Evolutionary conservation across 2,797 vertebrate species (phyloP), one percentile per base, ranked within the genome.

Genomic region (Manis javanica): DNA sequence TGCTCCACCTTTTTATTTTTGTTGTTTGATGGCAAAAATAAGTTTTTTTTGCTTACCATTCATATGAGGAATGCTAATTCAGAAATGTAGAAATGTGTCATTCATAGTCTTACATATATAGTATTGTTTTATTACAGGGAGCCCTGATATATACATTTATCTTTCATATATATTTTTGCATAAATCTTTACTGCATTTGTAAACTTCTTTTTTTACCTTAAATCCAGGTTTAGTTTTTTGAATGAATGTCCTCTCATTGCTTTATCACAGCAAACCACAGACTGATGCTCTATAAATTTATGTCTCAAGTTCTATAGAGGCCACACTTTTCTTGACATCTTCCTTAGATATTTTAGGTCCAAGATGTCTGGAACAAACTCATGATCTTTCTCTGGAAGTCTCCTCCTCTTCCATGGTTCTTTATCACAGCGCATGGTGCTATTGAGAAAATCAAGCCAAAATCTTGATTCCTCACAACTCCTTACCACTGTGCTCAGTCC

Each of bases 181-280:
- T 72, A 83, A 88, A 82, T 24, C 7, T 84, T 79, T 78, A 69
- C 18, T 61, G 23, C 37, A 66, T 49, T 75, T 87, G 6, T 75
- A 53, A 42, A 68, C 18, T 82, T 92, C 46, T 46, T 79, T 39
- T 34, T 82, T 94, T 84, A 42, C 19, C 90, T 68, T 92, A 95
- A 96, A 79, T 79, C 19, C 29, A 79, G 9, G 42, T 95, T 85
- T 81, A 72, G 21, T 59, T 75, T 91, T 92, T 86, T 7, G 8
- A 91, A 89, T 18, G 34, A 29, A 42, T 21, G 37, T 92, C 4
- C 4, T 77, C 15, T 24, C n/a, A 3, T 75, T 61, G 1, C 14
- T 26, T 63, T 92, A 42, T 46, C 23, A 39, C 23, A 74, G 2
- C 0, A 81, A 87, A 71, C 14, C 3, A 23, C 34, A 87, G 14